A percentile compares a stretch with the other conserved stretches of the same genome.
Conservation (phyloP, 1,140 invertebrate genomes). For the Temnothorax curvispinosus region DNA sequence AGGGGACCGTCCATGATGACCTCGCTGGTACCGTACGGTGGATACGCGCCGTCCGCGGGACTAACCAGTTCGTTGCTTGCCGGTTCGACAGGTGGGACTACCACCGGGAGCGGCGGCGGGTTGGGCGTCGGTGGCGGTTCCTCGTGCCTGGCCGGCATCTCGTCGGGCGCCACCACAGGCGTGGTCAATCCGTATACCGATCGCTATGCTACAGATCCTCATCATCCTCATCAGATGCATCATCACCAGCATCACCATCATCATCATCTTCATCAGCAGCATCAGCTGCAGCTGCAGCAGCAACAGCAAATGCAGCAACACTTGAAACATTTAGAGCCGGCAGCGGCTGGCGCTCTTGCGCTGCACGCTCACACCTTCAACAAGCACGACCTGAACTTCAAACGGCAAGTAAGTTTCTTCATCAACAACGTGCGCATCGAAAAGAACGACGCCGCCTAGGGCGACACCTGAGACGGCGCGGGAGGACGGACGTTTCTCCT, state of each 20-base stretch:
- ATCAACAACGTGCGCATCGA: constrained; percentile 91
- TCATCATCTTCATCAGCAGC: constrained; percentile 70
- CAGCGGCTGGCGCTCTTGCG: constrained; percentile 83
- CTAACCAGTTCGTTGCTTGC: constrained; percentile 81
- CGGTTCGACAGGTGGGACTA: constrained; percentile 78
- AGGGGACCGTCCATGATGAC: constrained; percentile 77
- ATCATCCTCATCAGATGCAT: constrained; percentile 73
- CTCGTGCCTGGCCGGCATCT: constrained; percentile 81
- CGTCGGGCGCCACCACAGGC: constrained; percentile 85
- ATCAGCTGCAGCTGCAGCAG: constrained; percentile 73
- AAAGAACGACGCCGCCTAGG: constrained; percentile 88
- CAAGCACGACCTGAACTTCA: constrained; percentile 89
- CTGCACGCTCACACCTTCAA: constrained; percentile 86
- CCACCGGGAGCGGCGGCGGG: constrained; percentile 54
- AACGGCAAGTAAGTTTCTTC: constrained; percentile 93
- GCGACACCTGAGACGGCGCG: constrained; percentile 40
- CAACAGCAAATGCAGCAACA: constrained; percentile 78
- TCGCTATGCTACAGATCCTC: constrained; percentile 71
- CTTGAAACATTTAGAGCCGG: constrained; percentile 83
- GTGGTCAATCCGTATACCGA: constrained; percentile 83
- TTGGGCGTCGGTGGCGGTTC: constrained; percentile 66
- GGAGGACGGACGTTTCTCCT: constrained; percentile 43
- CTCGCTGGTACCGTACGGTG: constrained; percentile 78
- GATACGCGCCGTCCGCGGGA: constrained; percentile 69
- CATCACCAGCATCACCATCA: constrained; percentile 71